These are phyloP conservation scores for Biston stratarius DNA, from an alignment of 2,888 invertebrate genomes.

Conservation along the genomic window DNA sequence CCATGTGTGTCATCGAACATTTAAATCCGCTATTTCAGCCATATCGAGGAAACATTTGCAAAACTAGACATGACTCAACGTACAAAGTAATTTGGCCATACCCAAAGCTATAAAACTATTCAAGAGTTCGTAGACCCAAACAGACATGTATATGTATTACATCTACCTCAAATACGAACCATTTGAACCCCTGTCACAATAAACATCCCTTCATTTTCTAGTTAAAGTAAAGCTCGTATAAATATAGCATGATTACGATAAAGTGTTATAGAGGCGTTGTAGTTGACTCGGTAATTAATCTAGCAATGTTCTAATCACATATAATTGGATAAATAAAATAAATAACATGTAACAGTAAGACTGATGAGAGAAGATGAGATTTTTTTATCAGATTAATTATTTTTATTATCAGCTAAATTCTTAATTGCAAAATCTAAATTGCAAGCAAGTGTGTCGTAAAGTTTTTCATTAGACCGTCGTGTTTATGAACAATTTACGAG, in stretches of 20 bases:
- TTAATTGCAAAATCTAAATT: slow-evolving; percentile 34
- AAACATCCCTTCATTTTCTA: neutral
- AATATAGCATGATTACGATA: slow-evolving; percentile 4
- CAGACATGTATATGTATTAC: slow-evolving; percentile 5
- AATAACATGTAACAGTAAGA: slow-evolving; percentile 35
- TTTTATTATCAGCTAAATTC: slow-evolving; percentile 35
- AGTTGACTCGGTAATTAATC: slow-evolving; percentile 42
- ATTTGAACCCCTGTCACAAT: slow-evolving; percentile 21
- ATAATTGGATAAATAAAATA: slow-evolving; percentile 48
- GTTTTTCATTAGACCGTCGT: slow-evolving; percentile 7
- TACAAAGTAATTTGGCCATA: slow-evolving; percentile 45
- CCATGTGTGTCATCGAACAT: slow-evolving; percentile 23
- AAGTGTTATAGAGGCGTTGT: slow-evolving; percentile 1
- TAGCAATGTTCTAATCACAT: slow-evolving; percentile 44
- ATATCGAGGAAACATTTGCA: slow-evolving; percentile 38
- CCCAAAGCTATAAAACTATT: slow-evolving; percentile 37
- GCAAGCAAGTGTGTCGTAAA: slow-evolving; percentile 23
- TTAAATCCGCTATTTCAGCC: slow-evolving; percentile 22
- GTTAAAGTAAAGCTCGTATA: neutral
- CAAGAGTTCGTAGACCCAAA: slow-evolving; percentile 35
- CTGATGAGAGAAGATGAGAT: slow-evolving; percentile 36
- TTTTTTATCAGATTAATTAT: slow-evolving; percentile 34
- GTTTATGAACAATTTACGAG: slow-evolving; percentile 1
- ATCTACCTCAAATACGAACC: slow-evolving; percentile 1
- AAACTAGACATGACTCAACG: slow-evolving; percentile 41